Base-by-base conservation (phyloP, 2,797 vertebrate genomes). In the Enteromius thamalakanensis region DNA sequence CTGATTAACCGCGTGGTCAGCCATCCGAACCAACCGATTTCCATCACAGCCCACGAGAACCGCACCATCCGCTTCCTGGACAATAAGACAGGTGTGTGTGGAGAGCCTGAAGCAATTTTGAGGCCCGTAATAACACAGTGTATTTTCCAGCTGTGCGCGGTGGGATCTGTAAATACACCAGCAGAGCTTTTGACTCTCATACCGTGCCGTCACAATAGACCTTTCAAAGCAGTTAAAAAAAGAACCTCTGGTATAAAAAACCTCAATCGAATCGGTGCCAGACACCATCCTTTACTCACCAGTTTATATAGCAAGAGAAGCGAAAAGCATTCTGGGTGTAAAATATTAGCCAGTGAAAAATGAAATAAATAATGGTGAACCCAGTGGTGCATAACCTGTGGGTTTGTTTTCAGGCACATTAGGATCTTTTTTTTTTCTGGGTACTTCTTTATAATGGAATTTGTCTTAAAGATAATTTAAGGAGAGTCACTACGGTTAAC, bases 31-130 rank as follows among this genome's bases (percentile, higher is more conserved):
- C 95, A 97, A 91, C 88, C 96, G 0, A 83, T 98, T 86, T 96
- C 95, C 76, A 94, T 98, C 89, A 97, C 97, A 0, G 97, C 97
- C 68, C 96, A 97, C 0, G 97, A 98, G 1, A 97, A 97, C 90
- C 95, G 96, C 81, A 95, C 95, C 89, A 97, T 97, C 91, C 95
- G 96, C 77, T 98, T 96, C 92, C 92, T 97, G 29, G 97, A 98
- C 93, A 97, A 97, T 91, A 95, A 95, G 84, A 96, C 95, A 85
- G 97, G 97, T 97, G 86, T 64, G 87, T 60, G 60, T 82, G 32
- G 26, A 3, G 21, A 74, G 53, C 67, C 21, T 71, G 26, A 34
- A 47, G 60, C 71, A 75, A 53, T 55, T 65, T 76, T 76, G n/a
- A 53, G 17, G 29, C n/a, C 6, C 29, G 8, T 82, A 76, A 82